Percentiles rank a stretch among this genome's conserved stretches.
Conservation (phyloP, 2,797 vertebrate genomes). For the Coregonus ussuriensis region DNA sequence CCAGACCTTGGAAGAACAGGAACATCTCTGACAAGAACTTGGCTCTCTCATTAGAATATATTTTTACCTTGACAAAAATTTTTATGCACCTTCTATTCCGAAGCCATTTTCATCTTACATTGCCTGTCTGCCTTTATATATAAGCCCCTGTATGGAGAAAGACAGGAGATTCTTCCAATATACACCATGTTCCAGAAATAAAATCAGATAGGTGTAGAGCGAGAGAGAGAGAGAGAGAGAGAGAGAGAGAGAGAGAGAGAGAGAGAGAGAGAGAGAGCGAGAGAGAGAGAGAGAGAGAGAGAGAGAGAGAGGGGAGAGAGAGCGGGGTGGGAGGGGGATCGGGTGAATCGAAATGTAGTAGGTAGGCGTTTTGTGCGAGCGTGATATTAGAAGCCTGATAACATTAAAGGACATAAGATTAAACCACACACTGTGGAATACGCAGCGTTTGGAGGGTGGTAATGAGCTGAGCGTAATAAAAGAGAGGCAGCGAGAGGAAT, state of each 20-base stretch:
- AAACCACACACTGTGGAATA: not conserved
- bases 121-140: slow-evolving; percentile 4
- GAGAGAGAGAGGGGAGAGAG: not conserved
- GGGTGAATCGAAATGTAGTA: not conserved
- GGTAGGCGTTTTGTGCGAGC: not conserved
- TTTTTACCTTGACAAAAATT: not conserved
- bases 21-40: not conserved
- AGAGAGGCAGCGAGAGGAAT: slow-evolving; percentile 1
- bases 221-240: not conserved
- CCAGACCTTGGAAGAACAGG: not conserved
- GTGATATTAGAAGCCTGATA: slow-evolving; percentile 6
- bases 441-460: not conserved
- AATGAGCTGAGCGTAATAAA: slow-evolving; percentile 14
- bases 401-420: slow-evolving; percentile 8
- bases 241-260: not conserved
- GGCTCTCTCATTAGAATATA: slow-evolving; percentile 9
- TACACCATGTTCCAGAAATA: not conserved
- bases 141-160: not conserved
- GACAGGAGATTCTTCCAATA: not conserved
- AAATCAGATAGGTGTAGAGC: slow-evolving; percentile 4
- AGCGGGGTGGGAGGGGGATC: not conserved
- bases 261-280: slow-evolving; percentile 2
- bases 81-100: not conserved
- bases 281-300: not conserved
- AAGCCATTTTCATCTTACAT: not conserved